Evolutionary conservation across 2,797 vertebrate genomes (phyloP).

Genomic region (Acomys russatus): DNA sequence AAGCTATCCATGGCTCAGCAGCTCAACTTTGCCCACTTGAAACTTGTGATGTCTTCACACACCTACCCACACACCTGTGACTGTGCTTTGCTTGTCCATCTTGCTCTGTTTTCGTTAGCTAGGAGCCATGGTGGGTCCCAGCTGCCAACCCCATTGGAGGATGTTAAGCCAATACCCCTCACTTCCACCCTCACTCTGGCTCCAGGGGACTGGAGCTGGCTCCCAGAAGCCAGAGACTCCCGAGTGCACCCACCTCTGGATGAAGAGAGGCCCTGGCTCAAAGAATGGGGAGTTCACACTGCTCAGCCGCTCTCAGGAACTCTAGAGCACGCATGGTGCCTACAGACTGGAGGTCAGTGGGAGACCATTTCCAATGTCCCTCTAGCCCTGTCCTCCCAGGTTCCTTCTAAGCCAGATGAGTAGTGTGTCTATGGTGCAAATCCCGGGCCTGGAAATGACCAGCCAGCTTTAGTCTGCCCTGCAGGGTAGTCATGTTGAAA

Average conservation of each 20-base stretch:
- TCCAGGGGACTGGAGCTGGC: slow-evolving; percentile 19
- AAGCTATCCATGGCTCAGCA: slow-evolving; percentile 54
- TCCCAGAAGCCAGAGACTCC: slow-evolving; percentile 16
- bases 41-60: not conserved
- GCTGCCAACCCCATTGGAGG: not conserved
- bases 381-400: not conserved
- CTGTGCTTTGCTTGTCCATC: slow-evolving; percentile 17
- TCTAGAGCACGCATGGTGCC: no score
- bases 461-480: not conserved
- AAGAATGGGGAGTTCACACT: slow-evolving; percentile 43
- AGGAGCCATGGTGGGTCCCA: not conserved
- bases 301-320: slow-evolving; percentile 35
- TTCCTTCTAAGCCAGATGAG: slow-evolving; percentile 5
- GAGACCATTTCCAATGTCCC: not conserved
- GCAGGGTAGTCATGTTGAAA: not conserved
- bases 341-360: not conserved
- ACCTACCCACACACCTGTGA: slow-evolving; percentile 51
- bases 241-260: slow-evolving; percentile 15
- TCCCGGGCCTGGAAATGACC: not conserved
- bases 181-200: no score
- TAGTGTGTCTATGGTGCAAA: not conserved
- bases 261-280: slow-evolving; percentile 19
- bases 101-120: slow-evolving; percentile 51
- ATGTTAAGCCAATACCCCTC: not conserved
- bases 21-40: slow-evolving; percentile 37